A percentile compares a stretch with the other conserved stretches of the same genome.
These are phyloP conservation scores for Apotomis capreana DNA, from an alignment of 2,888 invertebrate species.

Conservation along the genomic window DNA sequence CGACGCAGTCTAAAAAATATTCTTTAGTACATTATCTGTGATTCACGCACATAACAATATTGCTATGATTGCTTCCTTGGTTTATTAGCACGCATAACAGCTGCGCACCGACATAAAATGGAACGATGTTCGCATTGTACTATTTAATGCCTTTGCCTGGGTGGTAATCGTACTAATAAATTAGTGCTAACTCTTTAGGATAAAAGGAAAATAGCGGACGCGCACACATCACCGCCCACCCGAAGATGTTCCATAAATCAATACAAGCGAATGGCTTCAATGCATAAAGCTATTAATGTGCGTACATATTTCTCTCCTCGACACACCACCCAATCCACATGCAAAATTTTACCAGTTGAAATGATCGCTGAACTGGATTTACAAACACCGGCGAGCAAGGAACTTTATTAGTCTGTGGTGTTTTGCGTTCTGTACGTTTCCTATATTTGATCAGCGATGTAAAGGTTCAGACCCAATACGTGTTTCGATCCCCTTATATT, in stretches of 20 bases:
- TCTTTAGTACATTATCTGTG: conserved; percentile 6
- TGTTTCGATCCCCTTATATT: conserved; percentile 61
- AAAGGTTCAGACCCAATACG: conserved; percentile 57
- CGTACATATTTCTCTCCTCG: conserved; percentile 45
- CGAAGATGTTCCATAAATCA: conserved; percentile 65
- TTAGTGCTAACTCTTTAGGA: conserved; percentile 43
- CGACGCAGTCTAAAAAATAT: too few relatives aligned
- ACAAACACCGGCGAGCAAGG: neutral
- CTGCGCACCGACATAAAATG: conserved; percentile 22
- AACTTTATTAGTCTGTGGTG: conserved; percentile 45
- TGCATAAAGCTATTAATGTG: conserved; percentile 63
- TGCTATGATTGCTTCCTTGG: conserved; percentile 15
- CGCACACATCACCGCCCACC: conserved; percentile 68
- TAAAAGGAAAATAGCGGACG: conserved; percentile 56
- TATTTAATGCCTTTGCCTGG: conserved; percentile 41
- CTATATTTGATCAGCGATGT: conserved; percentile 45
- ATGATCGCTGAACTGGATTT: conserved; percentile 16
- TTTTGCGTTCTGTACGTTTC: conserved; percentile 28
- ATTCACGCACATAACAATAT: conserved; percentile 21
- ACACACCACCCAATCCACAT: conserved; percentile 42
- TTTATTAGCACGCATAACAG: conserved; percentile 10
- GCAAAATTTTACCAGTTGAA: conserved; percentile 38
- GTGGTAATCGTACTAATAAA: conserved; percentile 42
- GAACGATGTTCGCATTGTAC: conserved; percentile 37
- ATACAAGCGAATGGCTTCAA: conserved; percentile 66